A percentile compares a stretch with the other conserved stretches of the same genome.
Conservation (phyloP, 1,140 invertebrate genomes). For the Pentalonia nigronervosa region DNA sequence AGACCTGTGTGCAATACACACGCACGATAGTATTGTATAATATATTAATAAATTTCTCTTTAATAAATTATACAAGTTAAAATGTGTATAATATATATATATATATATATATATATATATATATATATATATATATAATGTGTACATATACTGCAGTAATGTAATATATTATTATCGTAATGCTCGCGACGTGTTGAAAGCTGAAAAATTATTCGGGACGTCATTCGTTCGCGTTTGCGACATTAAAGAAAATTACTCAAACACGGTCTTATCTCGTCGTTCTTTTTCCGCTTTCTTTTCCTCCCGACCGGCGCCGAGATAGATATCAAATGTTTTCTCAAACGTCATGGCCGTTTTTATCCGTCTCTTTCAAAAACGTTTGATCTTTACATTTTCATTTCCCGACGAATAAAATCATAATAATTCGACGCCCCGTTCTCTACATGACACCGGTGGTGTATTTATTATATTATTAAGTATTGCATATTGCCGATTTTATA, state of each 20-base stretch:
- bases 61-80: background rate
- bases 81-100: background rate
- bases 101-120: background rate
- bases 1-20: background rate
- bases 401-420: background rate
- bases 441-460: background rate
- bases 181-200: background rate
- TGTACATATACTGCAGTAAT: background rate
- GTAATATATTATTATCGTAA: background rate
- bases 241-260: background rate
- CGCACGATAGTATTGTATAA: background rate
- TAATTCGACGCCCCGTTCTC: background rate
- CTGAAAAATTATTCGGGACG: background rate
- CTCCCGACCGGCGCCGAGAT: background rate
- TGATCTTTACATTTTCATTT: background rate
- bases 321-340: slow-evolving; percentile 28
- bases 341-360: background rate
- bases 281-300: background rate
- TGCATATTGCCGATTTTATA: background rate
- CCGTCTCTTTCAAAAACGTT: background rate
- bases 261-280: background rate
- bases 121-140: background rate
- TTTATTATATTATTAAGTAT: background rate
- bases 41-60: background rate
- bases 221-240: background rate